Evolutionary conservation across 1,140 invertebrate genomes (phyloP), one percentile per base, ranked within the genome.

Genomic region (Hyphantria cunea): DNA sequence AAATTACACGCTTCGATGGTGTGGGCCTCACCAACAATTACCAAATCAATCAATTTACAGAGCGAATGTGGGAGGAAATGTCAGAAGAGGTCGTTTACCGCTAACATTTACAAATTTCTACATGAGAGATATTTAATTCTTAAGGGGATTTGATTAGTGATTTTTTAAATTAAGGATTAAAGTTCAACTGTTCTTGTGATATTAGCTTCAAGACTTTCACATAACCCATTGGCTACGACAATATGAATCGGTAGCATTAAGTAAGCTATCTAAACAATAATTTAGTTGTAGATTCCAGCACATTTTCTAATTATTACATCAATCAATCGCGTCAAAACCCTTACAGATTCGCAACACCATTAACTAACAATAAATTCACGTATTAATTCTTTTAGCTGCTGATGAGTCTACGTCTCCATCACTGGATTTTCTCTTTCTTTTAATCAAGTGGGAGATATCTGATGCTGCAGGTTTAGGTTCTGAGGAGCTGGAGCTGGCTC

Each of bases 361-460:
- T 12, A n/a, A 49, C 17, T 0, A 9, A 12, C n/a, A 13, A 9
- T 0, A 25, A 47, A 56, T 82, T 85, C 81, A 87, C 72, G 86
- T 76, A 25, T 82, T 85, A 6, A 74, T 37, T 45, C 74, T 93
- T 64, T 94, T 94, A 3, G 91, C 72, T 0, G 92, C 90, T 4
- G 91, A 85, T 7, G 74, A 72, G 15, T 78, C 77, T 0, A 77
- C 84, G 4, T 91, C 90, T 6, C 85, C 78, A 13, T 94, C 93
- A 9, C 93, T 92, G 11, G 91, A 80, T 86, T 95, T 95, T 41
- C 94, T 91, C 78, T 96, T 95, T 70, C 95, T 93, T 62, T 94
- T 94, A 15, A 96, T 93, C 17, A 96, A 89, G 80, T 96, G 95
- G 0, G 94, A 94, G 58, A 96, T 96, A 73, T 96, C 92, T 12